Base-by-base conservation (phyloP, 2,113 vertebrate genomes). In the Asarcornis scutulata region DNA sequence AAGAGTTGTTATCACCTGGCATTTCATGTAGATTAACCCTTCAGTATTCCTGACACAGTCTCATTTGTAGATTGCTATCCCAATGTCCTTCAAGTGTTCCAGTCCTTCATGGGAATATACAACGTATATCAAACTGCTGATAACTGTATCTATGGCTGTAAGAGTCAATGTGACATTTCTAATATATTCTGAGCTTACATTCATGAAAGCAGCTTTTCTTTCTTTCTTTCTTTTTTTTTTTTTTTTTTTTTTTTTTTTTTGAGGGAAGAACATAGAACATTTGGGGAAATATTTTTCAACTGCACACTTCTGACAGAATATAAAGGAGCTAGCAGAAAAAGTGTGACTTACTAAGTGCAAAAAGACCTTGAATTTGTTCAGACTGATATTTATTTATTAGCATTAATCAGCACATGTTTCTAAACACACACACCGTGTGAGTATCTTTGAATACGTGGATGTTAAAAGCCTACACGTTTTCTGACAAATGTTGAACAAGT, bases 331-430 rank as follows among this genome's bases (percentile, higher is more conserved):
- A 40, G 17, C 58, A 79, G 16, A 69, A 58, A 46, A 82, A 42
- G 27, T 17, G 34, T 85, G 83, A 8, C 27, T 91, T 76, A 84
- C 7, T 46, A 89, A 95, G 85, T 82, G 87, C 52, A 87, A 77
- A 94, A 79, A 89, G 91, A 79, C 95, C 91, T 96, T 96, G 92
- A 90, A 56, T 91, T 96, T 91, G 44, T 96, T 94, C 87, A 75
- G 90, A 66, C 72, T 69, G 93, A 89, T 84, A n/a, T 83, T 72
- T n/a, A 86, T 50, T 69, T 73, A 88, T 62, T 91, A 80, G 48
- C 81, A 92, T 95, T 97, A 95, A 96, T 91, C 94, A 94, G 69
- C n/a, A 62, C 40, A 59, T 96, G 77, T 89, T 95, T 94, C 93
- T 94, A 89, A 94, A 84, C 31, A 80, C 36, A 73, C 9, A 81